Percentiles rank a stretch among this genome's conserved stretches.
Conservation (phyloP, 1,140 invertebrate species). For the Drosophila repleta region DNA sequence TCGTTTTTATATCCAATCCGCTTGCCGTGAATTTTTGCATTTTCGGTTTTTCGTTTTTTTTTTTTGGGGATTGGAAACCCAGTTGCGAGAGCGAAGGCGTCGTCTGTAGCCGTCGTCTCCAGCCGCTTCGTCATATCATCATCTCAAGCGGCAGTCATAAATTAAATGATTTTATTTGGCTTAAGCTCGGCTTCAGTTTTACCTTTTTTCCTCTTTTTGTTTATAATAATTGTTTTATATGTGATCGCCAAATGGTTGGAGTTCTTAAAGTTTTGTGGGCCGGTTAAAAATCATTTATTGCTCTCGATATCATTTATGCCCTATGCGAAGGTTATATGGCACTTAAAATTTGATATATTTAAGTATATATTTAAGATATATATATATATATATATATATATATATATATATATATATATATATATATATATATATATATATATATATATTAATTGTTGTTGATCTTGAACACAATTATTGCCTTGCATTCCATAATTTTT, state of each 20-base stretch:
- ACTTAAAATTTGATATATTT: constrained; percentile 56
- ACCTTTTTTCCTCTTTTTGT: not conserved
- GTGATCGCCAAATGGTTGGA: constrained; percentile 55
- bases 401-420: not conserved
- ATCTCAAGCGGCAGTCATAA: constrained; percentile 67
- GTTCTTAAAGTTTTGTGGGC: constrained; percentile 59
- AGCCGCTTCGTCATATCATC: constrained; percentile 46
- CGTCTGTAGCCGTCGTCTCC: constrained; percentile 36
- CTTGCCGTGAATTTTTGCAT: constrained; percentile 33
- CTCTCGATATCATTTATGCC: constrained; percentile 53
- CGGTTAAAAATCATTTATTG: constrained; percentile 35
- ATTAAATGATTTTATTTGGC: constrained; percentile 79
- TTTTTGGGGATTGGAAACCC: constrained; percentile 52
- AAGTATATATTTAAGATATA: not conserved
- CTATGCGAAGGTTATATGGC: constrained; percentile 68
- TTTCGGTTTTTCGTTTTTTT: constrained; percentile 43
- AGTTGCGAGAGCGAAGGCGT: constrained; percentile 37
- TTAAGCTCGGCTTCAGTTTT: constrained; percentile 11
- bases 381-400: not conserved
- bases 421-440: not conserved
- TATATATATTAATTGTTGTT: constrained; percentile 31
- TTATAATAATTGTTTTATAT: constrained; percentile 57
- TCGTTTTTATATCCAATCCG: constrained; percentile 78
- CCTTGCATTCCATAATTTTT: constrained; percentile 31
- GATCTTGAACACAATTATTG: constrained; percentile 58